A percentile compares a stretch with the other conserved stretches of the same genome.
These are phyloP conservation scores for Rhabdomys pumilio DNA, from an alignment of 2,797 vertebrate genomes.

Conservation along the genomic window DNA sequence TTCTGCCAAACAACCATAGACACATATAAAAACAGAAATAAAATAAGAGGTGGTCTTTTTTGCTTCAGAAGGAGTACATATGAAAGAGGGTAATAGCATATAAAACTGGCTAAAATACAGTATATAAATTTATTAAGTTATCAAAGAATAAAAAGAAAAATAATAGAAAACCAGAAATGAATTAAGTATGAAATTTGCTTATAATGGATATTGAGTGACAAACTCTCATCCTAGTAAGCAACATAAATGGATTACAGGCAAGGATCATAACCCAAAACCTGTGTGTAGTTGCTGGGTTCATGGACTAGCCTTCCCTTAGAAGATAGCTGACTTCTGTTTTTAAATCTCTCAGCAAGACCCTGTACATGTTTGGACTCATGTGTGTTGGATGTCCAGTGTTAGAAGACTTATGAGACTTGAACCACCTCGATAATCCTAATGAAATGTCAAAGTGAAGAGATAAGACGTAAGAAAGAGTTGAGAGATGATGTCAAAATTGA, in stretches of 20 bases:
- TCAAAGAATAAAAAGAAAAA: not conserved
- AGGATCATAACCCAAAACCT: not conserved
- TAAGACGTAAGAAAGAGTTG: not conserved
- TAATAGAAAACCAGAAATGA: not conserved
- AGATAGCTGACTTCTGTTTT: not conserved
- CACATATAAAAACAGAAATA: not conserved
- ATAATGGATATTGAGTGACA: not conserved
- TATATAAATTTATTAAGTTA: not conserved
- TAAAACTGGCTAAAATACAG: not conserved
- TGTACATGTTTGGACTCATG: not conserved
- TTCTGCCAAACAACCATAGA: not conserved
- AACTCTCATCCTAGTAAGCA: not conserved
- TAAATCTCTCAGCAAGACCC: not conserved
- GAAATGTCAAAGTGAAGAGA: constrained; percentile 10
- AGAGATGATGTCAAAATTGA: not conserved
- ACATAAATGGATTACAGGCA: not conserved
- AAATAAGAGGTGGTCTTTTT: not conserved
- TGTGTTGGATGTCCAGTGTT: not conserved
- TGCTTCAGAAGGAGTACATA: not conserved
- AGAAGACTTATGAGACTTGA: not conserved
- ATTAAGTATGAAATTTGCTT: not conserved
- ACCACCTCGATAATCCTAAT: constrained; percentile 36
- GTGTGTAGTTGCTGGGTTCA: not conserved
- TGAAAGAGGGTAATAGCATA: not conserved
- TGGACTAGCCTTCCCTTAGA: not conserved